Evolutionary conservation across 2,113 vertebrate genomes (phyloP).

Genomic region (Aphelocoma coerulescens): DNA sequence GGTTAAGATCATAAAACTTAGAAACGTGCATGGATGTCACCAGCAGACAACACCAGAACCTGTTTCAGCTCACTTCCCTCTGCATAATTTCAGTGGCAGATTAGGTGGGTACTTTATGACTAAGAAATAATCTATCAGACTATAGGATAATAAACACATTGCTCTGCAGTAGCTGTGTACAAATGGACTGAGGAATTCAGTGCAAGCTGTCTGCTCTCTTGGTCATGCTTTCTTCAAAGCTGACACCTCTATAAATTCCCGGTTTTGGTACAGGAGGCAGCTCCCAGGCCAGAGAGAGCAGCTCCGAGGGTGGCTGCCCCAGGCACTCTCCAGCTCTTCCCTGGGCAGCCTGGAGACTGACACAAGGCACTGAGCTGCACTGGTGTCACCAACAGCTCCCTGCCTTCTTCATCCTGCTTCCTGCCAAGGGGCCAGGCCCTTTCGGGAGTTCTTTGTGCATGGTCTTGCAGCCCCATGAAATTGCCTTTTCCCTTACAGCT

Average conservation of each 20-base stretch:
- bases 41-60: not conserved
- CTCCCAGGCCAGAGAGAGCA: not conserved
- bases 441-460: fast-evolving
- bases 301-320: fast-evolving
- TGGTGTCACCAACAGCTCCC: not conserved
- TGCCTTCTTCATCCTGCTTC: not conserved
- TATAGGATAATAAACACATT: not conserved
- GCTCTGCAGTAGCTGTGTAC: not conserved
- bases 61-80: not conserved
- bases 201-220: not conserved
- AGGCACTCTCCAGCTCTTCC: fast-evolving
- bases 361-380: not conserved
- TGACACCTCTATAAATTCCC: not conserved
- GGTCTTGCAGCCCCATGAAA: not conserved
- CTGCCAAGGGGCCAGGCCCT: not conserved
- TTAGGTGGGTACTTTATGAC: not conserved
- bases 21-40: not conserved
- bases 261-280: not conserved
- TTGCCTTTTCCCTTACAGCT: not conserved
- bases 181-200: not conserved
- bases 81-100: not conserved
- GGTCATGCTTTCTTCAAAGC: not conserved
- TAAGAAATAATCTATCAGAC: not conserved
- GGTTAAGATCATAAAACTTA: not conserved
- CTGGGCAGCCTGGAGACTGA: not conserved